Percentiles rank a stretch among this genome's conserved stretches.
These are phyloP conservation scores for Drosophila pseudoobscura DNA, from an alignment of 1,140 invertebrate genomes.

Conservation along the genomic window DNA sequence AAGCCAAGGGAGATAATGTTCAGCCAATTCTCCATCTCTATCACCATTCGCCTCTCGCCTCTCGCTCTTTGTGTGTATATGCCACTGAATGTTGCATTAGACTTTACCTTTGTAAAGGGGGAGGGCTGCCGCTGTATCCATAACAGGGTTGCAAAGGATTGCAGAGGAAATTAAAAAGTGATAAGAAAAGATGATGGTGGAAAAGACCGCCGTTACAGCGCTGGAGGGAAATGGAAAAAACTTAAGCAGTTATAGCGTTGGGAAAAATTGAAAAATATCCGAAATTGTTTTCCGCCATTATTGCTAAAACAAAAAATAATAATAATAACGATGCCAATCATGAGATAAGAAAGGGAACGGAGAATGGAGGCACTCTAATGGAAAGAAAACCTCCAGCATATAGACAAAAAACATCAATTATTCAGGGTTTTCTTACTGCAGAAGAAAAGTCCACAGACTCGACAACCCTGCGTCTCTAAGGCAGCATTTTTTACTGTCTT, in stretches of 20 bases:
- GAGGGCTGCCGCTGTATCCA: slow-evolving; percentile 10
- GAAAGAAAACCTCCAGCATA: too few relatives aligned
- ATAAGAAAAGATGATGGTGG: slow-evolving; percentile 39
- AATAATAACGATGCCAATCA: too few relatives aligned
- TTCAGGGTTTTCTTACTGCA: neutral
- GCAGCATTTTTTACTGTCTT: neutral
- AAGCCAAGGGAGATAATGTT: slow-evolving; percentile 73
- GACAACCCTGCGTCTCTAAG: slow-evolving; percentile 32
- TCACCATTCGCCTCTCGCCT: neutral
- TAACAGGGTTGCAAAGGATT: slow-evolving; percentile 66
- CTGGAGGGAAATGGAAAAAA: slow-evolving; percentile 8
- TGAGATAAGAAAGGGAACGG: too few relatives aligned
- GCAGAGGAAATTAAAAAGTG: slow-evolving; percentile 52
- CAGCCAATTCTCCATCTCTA: slow-evolving; percentile 4
- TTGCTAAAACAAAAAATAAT: too few relatives aligned
- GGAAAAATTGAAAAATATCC: slow-evolving; percentile 33
- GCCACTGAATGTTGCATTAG: slow-evolving; percentile 44
- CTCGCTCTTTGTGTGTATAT: too few relatives aligned
- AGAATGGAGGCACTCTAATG: too few relatives aligned
- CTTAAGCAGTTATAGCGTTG: slow-evolving; percentile 21
- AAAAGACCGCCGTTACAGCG: too few relatives aligned
- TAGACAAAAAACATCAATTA: neutral
- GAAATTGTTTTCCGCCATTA: slow-evolving; percentile 11
- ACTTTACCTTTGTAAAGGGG: slow-evolving; percentile 10
- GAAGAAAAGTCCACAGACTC: slow-evolving; percentile 3